Conservation (phyloP, 2,888 invertebrate genomes). For the Agrochola lychnidis region DNA sequence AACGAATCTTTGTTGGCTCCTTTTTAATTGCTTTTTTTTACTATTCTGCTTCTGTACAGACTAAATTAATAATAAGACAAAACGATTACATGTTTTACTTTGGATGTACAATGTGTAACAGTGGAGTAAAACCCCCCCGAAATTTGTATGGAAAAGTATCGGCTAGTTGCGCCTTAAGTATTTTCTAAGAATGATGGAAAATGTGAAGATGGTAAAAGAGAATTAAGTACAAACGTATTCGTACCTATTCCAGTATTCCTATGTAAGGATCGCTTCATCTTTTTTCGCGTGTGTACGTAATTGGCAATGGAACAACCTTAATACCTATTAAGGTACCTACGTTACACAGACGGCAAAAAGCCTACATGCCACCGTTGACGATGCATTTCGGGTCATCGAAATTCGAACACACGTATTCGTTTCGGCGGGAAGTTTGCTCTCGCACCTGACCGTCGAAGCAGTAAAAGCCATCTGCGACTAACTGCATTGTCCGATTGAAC, state of each 20-base stretch:
- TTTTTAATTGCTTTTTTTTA: too few species aligned
- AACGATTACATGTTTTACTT: too few species aligned
- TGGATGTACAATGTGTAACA: too few species aligned
- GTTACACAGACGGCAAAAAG: neutral
- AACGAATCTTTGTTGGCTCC: too few species aligned
- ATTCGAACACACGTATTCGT: constrained; percentile 43
- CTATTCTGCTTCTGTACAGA: too few species aligned
- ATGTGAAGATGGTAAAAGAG: neutral
- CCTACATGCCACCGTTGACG: neutral
- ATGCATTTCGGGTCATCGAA: constrained; percentile 16
- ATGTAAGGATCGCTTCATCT: neutral
- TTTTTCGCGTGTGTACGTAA: neutral
- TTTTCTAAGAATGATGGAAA: neutral
- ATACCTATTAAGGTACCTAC: neutral
- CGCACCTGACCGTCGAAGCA: constrained; percentile 35
- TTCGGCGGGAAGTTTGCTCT: constrained; percentile 11
- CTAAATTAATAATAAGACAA: too few species aligned
- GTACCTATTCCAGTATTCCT: neutral
- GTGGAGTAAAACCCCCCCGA: too few species aligned
- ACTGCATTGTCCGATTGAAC: constrained; percentile 45
- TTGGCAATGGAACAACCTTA: neutral
- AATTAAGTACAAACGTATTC: neutral
- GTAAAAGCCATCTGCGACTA: constrained; percentile 50
- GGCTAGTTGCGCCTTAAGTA: too few species aligned
- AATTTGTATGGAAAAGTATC: too few species aligned